Base-by-base conservation (phyloP, 2,113 vertebrate species). In the Ursus arctos region DNA sequence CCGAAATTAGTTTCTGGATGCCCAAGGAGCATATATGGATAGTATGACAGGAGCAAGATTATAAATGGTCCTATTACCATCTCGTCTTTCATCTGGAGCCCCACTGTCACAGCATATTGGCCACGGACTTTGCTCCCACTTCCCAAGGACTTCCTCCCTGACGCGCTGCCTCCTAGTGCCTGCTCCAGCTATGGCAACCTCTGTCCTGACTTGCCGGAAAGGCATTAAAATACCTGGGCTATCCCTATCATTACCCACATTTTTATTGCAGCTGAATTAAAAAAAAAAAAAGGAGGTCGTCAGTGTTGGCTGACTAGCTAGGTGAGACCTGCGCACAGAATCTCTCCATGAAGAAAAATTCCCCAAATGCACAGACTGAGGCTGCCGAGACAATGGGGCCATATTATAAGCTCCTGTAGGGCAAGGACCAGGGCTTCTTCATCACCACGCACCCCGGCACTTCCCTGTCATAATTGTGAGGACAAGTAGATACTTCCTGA, bases 171-270 rank as follows among this genome's bases (percentile, higher is more conserved):
- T 55, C 83, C 36, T 16, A 82, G 31, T 33, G 10, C 51, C 31
- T 81, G 85, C 79, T 67, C 92, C 94, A 81, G 84, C 76, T 63
- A 49, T 49, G 84, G 51, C 88, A 80, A 82, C n/a, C 94, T 88
- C 94, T 0, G 0, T 91, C 85, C 71, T 76, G 40, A 81, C 61
- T 47, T 82, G 69, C 19, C 59, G 47, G 16, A 59, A 89, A 31
- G 51, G 40, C 51, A 80, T 65, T 57, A 81, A 97, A 69, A 36
- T 53, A 33, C 47, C 72, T 89, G 83, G 81, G 83, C 40, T 77
- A 57, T 76, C 59, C 31, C 65, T 84, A 43, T 72, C 51, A 61
- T 55, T 31, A 49, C 40, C 47, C 40, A 28, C 28, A 53, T 80
- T 76, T 80, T 81, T 49, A 87, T 53, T 51, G 9, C 49, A 76